Percentiles rank a stretch among this genome's conserved stretches.
phyloP scores from a whole-genome alignment of 2,888 invertebrate genomes.

The Thera britannica region DNA sequence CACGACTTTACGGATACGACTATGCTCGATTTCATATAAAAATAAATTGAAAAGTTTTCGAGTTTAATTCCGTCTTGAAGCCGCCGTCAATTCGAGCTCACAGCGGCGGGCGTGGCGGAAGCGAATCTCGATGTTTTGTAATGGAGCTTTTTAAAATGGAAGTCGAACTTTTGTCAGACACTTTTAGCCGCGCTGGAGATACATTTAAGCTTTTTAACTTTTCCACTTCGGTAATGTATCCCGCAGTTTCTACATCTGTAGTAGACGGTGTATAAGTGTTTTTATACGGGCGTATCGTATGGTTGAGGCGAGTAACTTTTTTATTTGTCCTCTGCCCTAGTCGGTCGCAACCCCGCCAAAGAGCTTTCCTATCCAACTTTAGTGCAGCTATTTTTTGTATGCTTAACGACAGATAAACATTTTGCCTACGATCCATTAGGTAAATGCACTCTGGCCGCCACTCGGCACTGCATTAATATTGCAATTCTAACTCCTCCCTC shows the following conservation, averaged over 20 bases:
- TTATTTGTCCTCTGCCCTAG: constrained; percentile 67
- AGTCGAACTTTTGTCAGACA: constrained; percentile 85
- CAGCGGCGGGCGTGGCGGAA: constrained; percentile 74
- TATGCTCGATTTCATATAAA: constrained; percentile 73
- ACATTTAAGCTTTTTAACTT: constrained; percentile 86
- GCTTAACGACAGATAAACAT: constrained; percentile 72
- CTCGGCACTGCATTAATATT: constrained; percentile 86
- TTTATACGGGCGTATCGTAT: constrained; percentile 65
- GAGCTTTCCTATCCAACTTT: constrained; percentile 67
- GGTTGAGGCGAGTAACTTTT: constrained; percentile 66
- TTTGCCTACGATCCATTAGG: constrained; percentile 82
- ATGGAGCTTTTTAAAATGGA: constrained; percentile 85
- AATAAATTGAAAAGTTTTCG: constrained; percentile 80
- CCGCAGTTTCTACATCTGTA: constrained; percentile 75
- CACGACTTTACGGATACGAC: constrained; percentile 53
- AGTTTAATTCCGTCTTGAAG: constrained; percentile 77
- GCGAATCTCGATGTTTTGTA: constrained; percentile 85
- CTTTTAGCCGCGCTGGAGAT: constrained; percentile 84
- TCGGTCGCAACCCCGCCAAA: constrained; percentile 71
- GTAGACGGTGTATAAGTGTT: constrained; percentile 74
- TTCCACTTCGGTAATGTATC: constrained; percentile 85
- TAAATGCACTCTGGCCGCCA: constrained; percentile 79
- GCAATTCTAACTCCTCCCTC: constrained; percentile 81
- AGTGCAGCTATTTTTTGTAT: constrained; percentile 59
- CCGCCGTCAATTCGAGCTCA: constrained; percentile 72